Base-by-base conservation (phyloP, 1,140 invertebrate species). In the Carposina sasakii region DNA sequence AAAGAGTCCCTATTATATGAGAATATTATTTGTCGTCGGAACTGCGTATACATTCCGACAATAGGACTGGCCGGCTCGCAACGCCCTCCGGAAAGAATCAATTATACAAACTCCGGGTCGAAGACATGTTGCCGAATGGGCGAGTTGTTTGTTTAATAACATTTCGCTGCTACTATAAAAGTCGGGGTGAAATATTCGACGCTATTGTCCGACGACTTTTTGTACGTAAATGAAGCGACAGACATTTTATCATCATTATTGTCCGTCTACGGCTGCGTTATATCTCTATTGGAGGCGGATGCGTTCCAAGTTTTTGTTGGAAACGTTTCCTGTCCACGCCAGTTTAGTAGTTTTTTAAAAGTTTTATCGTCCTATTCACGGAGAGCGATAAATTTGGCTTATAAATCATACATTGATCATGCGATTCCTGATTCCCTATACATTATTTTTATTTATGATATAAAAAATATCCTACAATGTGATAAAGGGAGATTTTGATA, bases 61-160 rank as follows among this genome's bases (percentile, higher is more conserved):
- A 83, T 74, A 60, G 71, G 42, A 42, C 46, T 52, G 56, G 57
- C 57, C 57, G 60, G 51, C 47, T 23, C 64, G 52, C 66, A 55
- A 71, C 73, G 71, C 76, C 76, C 50, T n/a, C 79, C 79, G 79
- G 79, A 84, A 84, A 81, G 76, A 84, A 81, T 84, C 79, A 83
- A 83, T 83, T 81, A 81, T 81, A 72, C 66, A 61, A 70, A 63
- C 54, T 71, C 60, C 67, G 50, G 64, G 60, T 71, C 67, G 61
- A 64, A 76, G 65, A 68, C 65, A 71, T 69, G 73, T 74, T 55
- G 50, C 57, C 66, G 63, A 76, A 79, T 81, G 74, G 79, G 76
- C 73, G 76, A 81, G 76, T 72, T 83, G 77, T 83, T 83, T 83
- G 79, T 83, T 78, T 83, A 83, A 83, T 79, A 83, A 83, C 77